Percentiles rank a stretch among this genome's conserved stretches.
Evolutionary conservation across 1,140 invertebrate species (phyloP).

Genomic region (Glomeris maerens): DNA sequence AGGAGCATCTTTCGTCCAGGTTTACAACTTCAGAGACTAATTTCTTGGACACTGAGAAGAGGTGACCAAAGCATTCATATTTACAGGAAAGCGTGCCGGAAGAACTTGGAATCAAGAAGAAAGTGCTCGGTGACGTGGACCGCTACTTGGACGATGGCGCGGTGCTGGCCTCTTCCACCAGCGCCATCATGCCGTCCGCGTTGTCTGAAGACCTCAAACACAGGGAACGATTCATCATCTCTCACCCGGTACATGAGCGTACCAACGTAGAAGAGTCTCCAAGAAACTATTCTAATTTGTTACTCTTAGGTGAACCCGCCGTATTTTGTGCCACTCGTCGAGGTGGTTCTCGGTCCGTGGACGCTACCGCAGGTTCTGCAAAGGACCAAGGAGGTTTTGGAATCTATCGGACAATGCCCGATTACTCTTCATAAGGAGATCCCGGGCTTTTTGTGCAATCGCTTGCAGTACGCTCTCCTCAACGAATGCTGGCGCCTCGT

Average conservation of each 20-base stretch:
- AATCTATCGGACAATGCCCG: conserved; percentile 77
- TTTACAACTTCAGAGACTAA: conserved; percentile 22
- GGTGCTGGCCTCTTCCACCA: conserved; percentile 79
- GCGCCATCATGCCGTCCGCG: conserved; percentile 70
- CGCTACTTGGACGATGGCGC: conserved; percentile 46
- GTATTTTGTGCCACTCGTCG: conserved; percentile 85
- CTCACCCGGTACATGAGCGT: conserved; percentile 72
- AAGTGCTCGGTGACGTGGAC: conserved; percentile 65
- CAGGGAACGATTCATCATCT: conserved; percentile 55
- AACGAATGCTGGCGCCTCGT: conserved; percentile 86
- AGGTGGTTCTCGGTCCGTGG: conserved; percentile 86
- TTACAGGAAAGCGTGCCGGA: conserved; percentile 88
- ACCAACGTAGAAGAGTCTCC: too few relatives aligned
- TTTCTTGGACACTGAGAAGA: not conserved
- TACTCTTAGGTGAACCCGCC: conserved; percentile 69
- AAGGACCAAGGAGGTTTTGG: conserved; percentile 59
- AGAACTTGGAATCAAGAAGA: conserved; percentile 64
- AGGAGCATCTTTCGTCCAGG: conserved; percentile 39
- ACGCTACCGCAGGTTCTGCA: conserved; percentile 47
- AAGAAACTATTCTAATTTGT: conserved; percentile 1
- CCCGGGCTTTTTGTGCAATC: conserved; percentile 81
- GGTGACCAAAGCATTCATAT: not conserved
- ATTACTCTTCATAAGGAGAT: conserved; percentile 71
- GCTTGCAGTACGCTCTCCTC: conserved; percentile 89
- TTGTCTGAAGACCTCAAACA: conserved; percentile 65